Evolutionary conservation across 2,888 invertebrate genomes (phyloP).

Genomic region (Selenia dentaria): DNA sequence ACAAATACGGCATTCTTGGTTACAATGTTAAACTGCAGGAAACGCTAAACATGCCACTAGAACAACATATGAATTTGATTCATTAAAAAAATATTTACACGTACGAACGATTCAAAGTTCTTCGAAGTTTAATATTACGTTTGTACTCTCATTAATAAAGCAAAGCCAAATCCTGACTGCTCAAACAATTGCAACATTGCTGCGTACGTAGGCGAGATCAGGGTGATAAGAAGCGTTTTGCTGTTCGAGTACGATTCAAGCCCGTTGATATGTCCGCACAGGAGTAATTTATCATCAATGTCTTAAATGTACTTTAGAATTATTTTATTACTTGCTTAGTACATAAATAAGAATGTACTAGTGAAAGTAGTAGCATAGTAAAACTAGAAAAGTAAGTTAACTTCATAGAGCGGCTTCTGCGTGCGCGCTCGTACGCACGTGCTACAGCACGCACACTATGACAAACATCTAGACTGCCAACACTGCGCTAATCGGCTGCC

Average conservation of each 20-base stretch:
- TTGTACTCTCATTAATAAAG: constrained; percentile 31
- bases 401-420: too few relatives aligned
- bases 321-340: not conserved
- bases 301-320: not conserved
- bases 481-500: too few relatives aligned
- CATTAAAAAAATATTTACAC: constrained; percentile 37
- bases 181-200: constrained; percentile 11
- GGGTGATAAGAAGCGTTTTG: constrained; percentile 1
- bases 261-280: not conserved
- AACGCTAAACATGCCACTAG: constrained; percentile 32
- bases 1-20: too few relatives aligned
- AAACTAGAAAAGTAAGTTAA: too few relatives aligned
- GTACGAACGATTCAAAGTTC: constrained; percentile 5
- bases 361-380: too few relatives aligned
- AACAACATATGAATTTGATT: constrained; percentile 34
- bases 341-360: too few relatives aligned
- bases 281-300: not conserved
- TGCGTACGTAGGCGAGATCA: constrained; percentile 3
- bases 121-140: constrained; percentile 9
- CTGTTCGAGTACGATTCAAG: not conserved
- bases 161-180: constrained; percentile 26
- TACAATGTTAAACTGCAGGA: not conserved
- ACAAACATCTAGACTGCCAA: too few relatives aligned
- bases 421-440: too few relatives aligned
- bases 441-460: too few relatives aligned